Conservation (phyloP, 2,888 invertebrate species). For the Rhagonycha fulva region DNA sequence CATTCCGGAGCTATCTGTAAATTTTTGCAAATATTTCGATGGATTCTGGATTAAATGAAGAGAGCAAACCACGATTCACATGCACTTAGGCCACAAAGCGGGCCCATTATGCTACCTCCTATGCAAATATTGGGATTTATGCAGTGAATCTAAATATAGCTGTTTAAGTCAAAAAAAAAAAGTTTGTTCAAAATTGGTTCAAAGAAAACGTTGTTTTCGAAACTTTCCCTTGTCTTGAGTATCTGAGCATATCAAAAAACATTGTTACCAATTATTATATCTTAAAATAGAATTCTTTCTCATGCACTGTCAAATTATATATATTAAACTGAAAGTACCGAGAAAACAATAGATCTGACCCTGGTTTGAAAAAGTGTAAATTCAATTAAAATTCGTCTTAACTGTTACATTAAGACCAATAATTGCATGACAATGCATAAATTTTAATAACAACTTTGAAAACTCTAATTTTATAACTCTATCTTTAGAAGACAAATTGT, state of each 20-base stretch:
- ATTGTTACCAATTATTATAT: background rate
- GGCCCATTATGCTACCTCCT: no score
- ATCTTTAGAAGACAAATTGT: background rate
- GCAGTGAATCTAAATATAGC: no score
- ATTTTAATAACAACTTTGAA: background rate
- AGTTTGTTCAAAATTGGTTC: background rate
- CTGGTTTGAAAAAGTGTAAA: background rate
- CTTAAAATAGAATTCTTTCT: background rate
- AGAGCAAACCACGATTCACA: no score
- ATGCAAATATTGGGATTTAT: no score
- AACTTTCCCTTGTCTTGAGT: background rate
- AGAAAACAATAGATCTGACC: slow-evolving; percentile 2
- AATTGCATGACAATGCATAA: background rate
- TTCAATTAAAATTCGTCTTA: background rate
- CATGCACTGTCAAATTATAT: background rate
- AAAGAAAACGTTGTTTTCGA: background rate
- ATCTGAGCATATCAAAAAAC: background rate
- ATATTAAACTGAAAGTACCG: background rate
- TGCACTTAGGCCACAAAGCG: no score
- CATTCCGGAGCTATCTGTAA: no score
- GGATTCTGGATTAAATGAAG: no score
- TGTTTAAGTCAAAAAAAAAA: background rate
- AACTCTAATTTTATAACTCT: background rate
- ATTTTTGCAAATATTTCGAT: no score
- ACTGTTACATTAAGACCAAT: background rate